Percentiles rank a stretch among this genome's conserved stretches.
Conservation (phyloP, 1,140 invertebrate genomes). For the Microplitis mediator region DNA sequence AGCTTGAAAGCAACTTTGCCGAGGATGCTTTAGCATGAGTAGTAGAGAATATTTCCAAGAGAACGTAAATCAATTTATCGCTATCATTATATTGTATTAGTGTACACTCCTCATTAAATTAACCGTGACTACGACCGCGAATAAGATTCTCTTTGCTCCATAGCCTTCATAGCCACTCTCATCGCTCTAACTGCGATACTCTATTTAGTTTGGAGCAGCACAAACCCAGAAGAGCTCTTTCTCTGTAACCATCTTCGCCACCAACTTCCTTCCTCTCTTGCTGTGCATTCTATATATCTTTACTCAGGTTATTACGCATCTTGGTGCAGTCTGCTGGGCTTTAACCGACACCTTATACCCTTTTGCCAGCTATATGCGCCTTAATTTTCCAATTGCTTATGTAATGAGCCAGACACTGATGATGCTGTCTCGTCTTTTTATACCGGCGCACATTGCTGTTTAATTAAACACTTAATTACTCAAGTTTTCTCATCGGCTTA, state of each 20-base stretch:
- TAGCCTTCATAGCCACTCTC: too few relatives aligned
- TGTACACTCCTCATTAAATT: conserved; percentile 2
- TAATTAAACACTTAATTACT: conserved; percentile 28
- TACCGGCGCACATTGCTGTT: conserved; percentile 18
- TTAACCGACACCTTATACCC: not conserved
- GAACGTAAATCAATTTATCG: conserved; percentile 16
- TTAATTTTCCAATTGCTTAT: conserved; percentile 23
- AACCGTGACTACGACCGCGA: not conserved
- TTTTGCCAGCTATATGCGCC: not conserved
- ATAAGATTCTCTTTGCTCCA: too few relatives aligned
- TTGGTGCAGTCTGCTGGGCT: too few relatives aligned
- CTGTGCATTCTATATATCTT: too few relatives aligned
- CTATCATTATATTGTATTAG: conserved; percentile 13
- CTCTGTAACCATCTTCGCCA: too few relatives aligned
- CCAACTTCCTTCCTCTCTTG: too few relatives aligned
- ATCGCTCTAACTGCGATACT: too few relatives aligned
- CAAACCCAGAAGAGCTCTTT: too few relatives aligned
- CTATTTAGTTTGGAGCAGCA: too few relatives aligned
- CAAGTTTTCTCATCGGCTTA: conserved; percentile 23
- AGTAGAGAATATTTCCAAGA: not conserved
- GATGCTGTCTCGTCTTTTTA: not conserved
- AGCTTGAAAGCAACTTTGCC: not conserved
- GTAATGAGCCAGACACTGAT: conserved; percentile 23
- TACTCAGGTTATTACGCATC: too few relatives aligned
- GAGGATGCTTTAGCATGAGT: not conserved